These are phyloP conservation scores for Glareola pratincola DNA, from an alignment of 2,113 vertebrate species.

Conservation along the genomic window DNA sequence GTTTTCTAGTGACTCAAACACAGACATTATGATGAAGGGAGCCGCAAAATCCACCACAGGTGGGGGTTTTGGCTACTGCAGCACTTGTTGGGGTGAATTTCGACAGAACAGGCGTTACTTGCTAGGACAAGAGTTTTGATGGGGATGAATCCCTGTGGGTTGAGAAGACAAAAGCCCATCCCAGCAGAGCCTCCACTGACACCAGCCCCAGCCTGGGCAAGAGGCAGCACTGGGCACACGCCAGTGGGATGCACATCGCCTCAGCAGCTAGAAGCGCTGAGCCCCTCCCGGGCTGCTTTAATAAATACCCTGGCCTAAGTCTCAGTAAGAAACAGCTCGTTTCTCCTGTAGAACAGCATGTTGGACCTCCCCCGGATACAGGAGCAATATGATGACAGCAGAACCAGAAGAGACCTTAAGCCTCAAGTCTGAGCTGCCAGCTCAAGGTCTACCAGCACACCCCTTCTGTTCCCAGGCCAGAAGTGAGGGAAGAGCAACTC, in stretches of 20 bases:
- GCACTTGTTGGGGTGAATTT: neutral
- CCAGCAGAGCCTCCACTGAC: neutral
- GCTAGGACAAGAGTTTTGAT: neutral
- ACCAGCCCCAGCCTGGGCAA: neutral
- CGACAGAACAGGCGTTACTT: neutral
- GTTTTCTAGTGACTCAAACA: neutral
- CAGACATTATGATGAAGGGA: neutral
- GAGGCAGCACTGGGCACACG: accelerated
- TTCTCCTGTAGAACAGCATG: neutral
- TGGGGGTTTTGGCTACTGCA: neutral
- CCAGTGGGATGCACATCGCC: neutral
- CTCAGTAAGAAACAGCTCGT: neutral
- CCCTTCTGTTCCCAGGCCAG: neutral
- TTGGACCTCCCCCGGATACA: neutral
- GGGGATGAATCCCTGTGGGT: neutral
- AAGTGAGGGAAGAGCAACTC: neutral
- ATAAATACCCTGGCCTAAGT: neutral
- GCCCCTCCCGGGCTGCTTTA: neutral
- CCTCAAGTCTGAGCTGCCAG: neutral
- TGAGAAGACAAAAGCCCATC: neutral
- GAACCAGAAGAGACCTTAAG: neutral
- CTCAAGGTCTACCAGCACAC: neutral
- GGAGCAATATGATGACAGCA: neutral
- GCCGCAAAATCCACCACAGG: neutral
- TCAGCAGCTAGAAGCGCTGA: neutral